Percentiles rank a stretch among this genome's conserved stretches.
phyloP scores from a whole-genome alignment of 2,888 invertebrate species.

The Tethea ocularis region DNA sequence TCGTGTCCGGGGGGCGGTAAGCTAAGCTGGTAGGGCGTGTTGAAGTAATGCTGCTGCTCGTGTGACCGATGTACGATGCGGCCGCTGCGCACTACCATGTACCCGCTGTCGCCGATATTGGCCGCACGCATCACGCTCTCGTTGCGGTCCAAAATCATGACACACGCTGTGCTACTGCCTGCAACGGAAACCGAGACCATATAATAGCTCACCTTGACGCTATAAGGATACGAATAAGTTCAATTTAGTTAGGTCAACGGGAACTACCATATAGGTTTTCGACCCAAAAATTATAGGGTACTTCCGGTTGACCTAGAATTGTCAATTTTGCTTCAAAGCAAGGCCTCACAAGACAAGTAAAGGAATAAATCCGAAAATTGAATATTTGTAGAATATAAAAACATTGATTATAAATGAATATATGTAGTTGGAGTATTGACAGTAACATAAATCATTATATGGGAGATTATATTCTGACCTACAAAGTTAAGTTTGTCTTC shows the following conservation, averaged over 20 bases:
- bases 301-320: no score
- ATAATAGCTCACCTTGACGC: background rate
- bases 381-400: no score
- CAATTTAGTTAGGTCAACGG: background rate
- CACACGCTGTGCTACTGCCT: slow-evolving; percentile 99
- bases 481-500: no score
- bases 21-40: slow-evolving; percentile 98
- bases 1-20: slow-evolving; percentile 96
- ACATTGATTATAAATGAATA: no score
- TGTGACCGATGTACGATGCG: slow-evolving; percentile 95
- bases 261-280: no score
- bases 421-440: no score
- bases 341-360: no score
- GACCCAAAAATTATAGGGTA: no score
- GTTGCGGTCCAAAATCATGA: slow-evolving; percentile 95
- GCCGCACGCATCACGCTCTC: slow-evolving; percentile 96
- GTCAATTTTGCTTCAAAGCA: no score
- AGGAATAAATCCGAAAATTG: no score
- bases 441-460: no score
- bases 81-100: slow-evolving; percentile 94
- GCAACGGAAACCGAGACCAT: slow-evolving; percentile 35
- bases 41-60: slow-evolving; percentile 99
- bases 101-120: slow-evolving; percentile 99
- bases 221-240: background rate
- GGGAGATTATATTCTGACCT: no score